Evolutionary conservation across 2,113 vertebrate species (phyloP).

Genomic region (Sinocyclocheilus anophthalmus): DNA sequence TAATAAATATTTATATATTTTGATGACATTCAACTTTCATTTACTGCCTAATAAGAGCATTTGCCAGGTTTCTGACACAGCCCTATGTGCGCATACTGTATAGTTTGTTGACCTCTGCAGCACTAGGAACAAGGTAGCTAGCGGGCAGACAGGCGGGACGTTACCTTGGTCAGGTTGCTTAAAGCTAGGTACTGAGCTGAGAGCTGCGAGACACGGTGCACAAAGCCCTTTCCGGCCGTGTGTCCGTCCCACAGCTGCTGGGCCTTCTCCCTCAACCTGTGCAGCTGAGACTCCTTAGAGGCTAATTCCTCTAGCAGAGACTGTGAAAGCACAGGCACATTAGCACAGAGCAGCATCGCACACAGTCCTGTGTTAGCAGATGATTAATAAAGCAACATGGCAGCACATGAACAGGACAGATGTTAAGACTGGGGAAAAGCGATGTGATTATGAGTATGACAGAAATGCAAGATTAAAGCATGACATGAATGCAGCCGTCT

Average conservation of each 20-base stretch:
- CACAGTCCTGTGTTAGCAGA: slow-evolving; percentile 40
- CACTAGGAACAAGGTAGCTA: slow-evolving; percentile 4
- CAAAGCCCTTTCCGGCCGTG: slow-evolving; percentile 93
- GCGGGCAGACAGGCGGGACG: slow-evolving; percentile 46
- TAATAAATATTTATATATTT: not conserved
- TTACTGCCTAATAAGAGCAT: not conserved
- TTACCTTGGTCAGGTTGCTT: slow-evolving; percentile 99
- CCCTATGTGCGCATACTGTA: not conserved
- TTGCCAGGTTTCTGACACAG: not conserved
- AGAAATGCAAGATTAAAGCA: slow-evolving; percentile 21
- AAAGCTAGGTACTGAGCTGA: slow-evolving; percentile 93
- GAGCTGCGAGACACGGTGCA: slow-evolving; percentile 95
- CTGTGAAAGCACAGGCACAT: slow-evolving; percentile 71
- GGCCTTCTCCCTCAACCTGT: slow-evolving; percentile 92
- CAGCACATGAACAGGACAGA: slow-evolving; percentile 13
- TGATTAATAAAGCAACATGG: slow-evolving; percentile 38
- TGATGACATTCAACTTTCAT: not conserved
- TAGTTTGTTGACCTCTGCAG: not conserved
- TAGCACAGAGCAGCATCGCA: slow-evolving; percentile 45
- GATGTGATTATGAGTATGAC: slow-evolving; percentile 1
- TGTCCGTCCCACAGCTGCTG: slow-evolving; percentile 95
- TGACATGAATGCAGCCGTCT: slow-evolving; percentile 13
- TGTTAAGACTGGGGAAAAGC: not conserved
- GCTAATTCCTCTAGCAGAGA: slow-evolving; percentile 96
- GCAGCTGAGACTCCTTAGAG: slow-evolving; percentile 88